Evolutionary conservation across 2,888 invertebrate species (phyloP).

Genomic region (Phania funesta): DNA sequence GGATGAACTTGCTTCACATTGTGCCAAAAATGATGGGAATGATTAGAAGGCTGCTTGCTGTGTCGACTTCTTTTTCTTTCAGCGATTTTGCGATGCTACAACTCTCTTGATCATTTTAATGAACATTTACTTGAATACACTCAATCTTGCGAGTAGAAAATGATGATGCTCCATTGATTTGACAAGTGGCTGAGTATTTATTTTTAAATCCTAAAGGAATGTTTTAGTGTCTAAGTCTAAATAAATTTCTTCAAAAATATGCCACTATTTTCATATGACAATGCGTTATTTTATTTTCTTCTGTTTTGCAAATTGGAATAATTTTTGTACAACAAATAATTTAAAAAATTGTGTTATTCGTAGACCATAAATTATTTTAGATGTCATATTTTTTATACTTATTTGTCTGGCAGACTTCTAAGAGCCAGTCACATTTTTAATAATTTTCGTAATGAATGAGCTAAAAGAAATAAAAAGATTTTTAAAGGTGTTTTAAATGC

Average conservation of each 20-base stretch:
- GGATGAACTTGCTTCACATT: conserved; percentile 53
- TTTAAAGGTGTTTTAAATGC: no score
- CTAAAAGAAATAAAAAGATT: neutral
- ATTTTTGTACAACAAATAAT: conserved; percentile 28
- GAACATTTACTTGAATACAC: conserved; percentile 7
- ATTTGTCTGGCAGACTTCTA: conserved; percentile 22
- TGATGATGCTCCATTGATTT: conserved; percentile 50
- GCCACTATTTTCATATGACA: conserved; percentile 36
- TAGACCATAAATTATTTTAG: conserved; percentile 53
- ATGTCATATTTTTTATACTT: conserved; percentile 48
- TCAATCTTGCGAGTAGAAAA: neutral
- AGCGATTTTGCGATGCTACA: neutral
- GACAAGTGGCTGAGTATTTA: conserved; percentile 69
- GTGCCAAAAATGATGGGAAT: conserved; percentile 49
- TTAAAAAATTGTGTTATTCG: conserved; percentile 31
- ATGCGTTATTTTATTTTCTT: conserved; percentile 17
- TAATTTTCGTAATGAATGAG: no score
- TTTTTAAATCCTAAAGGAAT: conserved; percentile 62
- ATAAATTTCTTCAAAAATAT: neutral
- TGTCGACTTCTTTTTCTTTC: neutral
- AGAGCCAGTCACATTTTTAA: neutral
- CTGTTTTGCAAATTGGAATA: neutral
- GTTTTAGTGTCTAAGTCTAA: neutral
- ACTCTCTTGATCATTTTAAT: conserved; percentile 13
- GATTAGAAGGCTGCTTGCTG: conserved; percentile 7